These are phyloP conservation scores for Cromileptes altivelis DNA, from an alignment of 2,113 vertebrate genomes.

Conservation along the genomic window DNA sequence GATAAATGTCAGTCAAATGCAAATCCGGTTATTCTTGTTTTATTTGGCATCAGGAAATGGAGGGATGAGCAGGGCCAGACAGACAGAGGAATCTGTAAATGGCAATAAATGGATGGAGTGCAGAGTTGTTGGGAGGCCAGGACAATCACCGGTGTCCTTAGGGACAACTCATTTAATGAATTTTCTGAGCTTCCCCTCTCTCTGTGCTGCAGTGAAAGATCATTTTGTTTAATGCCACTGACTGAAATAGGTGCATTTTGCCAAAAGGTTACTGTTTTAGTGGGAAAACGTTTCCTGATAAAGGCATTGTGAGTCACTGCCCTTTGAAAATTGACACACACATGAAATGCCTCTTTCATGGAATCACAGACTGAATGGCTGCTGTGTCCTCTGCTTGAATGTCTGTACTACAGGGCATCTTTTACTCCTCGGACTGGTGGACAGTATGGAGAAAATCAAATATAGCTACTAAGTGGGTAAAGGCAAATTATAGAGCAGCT, in stretches of 20 bases:
- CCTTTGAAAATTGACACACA: conserved; percentile 12
- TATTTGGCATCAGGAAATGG: neutral
- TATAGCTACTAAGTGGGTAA: too few relatives aligned
- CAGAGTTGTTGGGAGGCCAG: neutral
- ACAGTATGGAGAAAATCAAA: too few relatives aligned
- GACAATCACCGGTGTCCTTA: conserved; percentile 19
- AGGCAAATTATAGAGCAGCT: too few relatives aligned
- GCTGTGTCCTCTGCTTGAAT: neutral
- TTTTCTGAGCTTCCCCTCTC: neutral
- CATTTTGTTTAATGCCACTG: conserved; percentile 18
- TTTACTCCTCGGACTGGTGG: neutral
- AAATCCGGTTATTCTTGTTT: conserved; percentile 30
- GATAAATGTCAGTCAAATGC: conserved; percentile 39
- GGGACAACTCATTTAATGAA: conserved; percentile 16
- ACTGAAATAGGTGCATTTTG: neutral
- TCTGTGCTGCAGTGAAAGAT: neutral
- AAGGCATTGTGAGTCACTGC: conserved; percentile 4
- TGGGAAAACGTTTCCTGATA: conserved; percentile 6
- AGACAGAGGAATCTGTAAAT: conserved; percentile 1
- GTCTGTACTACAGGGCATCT: neutral
- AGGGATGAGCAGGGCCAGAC: neutral
- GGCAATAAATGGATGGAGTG: neutral
- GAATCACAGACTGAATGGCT: neutral
- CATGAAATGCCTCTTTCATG: neutral
- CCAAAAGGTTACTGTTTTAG: conserved; percentile 10